These are phyloP conservation scores for Ceratosolen fusciceps DNA, from an alignment of 1,140 invertebrate genomes.

Conservation along the genomic window DNA sequence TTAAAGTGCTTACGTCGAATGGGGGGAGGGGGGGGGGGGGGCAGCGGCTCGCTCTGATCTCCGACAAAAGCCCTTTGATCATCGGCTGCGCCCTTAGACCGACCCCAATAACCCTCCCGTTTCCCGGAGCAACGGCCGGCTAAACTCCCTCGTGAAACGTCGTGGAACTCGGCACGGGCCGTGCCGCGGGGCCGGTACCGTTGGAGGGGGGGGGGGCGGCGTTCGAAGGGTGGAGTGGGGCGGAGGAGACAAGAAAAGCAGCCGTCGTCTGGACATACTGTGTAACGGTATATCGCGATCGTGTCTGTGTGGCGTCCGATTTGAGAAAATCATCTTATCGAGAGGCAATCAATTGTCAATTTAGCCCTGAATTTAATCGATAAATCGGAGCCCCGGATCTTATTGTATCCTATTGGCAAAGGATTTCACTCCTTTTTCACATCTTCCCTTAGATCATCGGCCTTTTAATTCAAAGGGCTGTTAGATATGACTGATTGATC, in stretches of 20 bases:
- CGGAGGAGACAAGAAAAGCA: too few species aligned
- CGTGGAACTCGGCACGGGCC: background rate
- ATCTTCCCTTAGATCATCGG: background rate
- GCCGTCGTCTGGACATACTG: too few species aligned
- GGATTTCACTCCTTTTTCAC: background rate
- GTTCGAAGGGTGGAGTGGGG: background rate
- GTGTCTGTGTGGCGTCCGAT: constrained; percentile 26
- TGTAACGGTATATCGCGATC: constrained; percentile 40
- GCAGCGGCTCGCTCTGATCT: constrained; percentile 33
- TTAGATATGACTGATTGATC: constrained; percentile 18
- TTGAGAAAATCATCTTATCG: constrained; percentile 36
- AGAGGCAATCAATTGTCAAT: constrained; percentile 46
- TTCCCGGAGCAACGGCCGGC: constrained; percentile 41
- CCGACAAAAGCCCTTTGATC: constrained; percentile 41
- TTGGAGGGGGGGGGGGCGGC: background rate
- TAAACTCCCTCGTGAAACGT: constrained; percentile 38
- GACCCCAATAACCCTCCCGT: constrained; percentile 31
- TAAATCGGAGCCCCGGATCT: background rate
- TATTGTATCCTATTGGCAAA: background rate
- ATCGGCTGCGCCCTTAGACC: background rate
- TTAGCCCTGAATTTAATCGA: constrained; percentile 34
- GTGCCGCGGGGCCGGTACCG: background rate
- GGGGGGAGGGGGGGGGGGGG: too few species aligned
- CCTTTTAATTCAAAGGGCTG: background rate
- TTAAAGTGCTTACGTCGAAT: constrained; percentile 33